Evolutionary conservation across 2,113 vertebrate genomes (phyloP).

Genomic region (Oxyura jamaicensis): DNA sequence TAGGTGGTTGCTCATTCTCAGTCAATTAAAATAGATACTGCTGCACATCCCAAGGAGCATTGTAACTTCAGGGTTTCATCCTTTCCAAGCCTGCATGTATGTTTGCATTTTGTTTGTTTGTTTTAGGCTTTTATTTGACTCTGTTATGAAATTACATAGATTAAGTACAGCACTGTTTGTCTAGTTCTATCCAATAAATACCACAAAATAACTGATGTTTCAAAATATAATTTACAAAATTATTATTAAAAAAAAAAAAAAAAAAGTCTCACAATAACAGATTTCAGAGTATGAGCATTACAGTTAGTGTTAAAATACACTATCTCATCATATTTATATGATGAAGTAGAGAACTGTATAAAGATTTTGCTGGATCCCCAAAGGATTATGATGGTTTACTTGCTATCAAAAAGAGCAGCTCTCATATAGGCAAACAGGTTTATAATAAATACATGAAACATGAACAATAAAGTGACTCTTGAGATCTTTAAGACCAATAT

Average conservation of each 20-base stretch:
- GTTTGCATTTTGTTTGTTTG: no score
- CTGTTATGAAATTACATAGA: background rate
- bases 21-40: background rate
- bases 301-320: background rate
- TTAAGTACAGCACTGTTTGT: background rate
- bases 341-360: background rate
- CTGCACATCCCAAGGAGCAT: background rate
- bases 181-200: background rate
- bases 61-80: background rate
- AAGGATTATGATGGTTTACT: background rate
- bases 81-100: background rate
- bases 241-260: no score
- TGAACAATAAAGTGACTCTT: background rate
- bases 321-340: background rate
- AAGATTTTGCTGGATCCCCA: background rate
- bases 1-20: background rate
- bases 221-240: background rate
- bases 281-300: background rate
- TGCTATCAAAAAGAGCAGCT: background rate
- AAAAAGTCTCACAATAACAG: background rate
- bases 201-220: background rate
- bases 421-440: background rate
- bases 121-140: background rate
- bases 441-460: background rate
- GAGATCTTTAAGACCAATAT: background rate